Evolutionary conservation across 2,797 vertebrate species (phyloP).

Genomic region (Rhadinocentrus ornatus): DNA sequence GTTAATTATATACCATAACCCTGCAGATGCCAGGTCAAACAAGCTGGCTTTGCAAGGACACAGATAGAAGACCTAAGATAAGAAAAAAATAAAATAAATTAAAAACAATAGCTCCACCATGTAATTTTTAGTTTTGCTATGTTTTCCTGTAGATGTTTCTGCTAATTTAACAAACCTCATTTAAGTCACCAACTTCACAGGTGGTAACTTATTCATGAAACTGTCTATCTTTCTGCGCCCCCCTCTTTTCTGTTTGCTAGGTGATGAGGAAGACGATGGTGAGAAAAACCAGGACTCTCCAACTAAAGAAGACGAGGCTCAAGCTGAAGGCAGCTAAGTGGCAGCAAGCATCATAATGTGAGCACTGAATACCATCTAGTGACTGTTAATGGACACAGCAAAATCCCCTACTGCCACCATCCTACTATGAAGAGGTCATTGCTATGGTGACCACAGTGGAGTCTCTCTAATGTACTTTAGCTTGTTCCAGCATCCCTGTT

Average conservation of each 20-base stretch:
- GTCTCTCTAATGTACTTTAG: conserved; percentile 20
- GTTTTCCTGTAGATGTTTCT: neutral
- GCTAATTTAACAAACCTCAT: conserved; percentile 25
- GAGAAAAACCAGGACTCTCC: conserved; percentile 51
- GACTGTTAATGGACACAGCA: conserved; percentile 22
- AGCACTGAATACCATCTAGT: conserved; percentile 23
- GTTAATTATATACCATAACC: neutral
- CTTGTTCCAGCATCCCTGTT: conserved; percentile 29
- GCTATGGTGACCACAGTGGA: conserved; percentile 25
- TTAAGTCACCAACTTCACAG: conserved; percentile 12
- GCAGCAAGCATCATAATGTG: conserved; percentile 2
- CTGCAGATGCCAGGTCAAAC: neutral
- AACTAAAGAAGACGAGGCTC: conserved; percentile 60
- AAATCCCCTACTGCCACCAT: conserved; percentile 29
- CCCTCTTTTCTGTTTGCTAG: conserved; percentile 35
- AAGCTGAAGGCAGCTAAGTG: conserved; percentile 57
- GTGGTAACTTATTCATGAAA: conserved; percentile 29
- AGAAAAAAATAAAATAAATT: no score
- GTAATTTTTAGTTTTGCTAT: no score
- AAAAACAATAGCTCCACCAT: no score
- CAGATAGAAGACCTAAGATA: neutral
- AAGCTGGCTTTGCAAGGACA: neutral
- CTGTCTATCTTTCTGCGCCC: neutral
- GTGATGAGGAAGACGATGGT: conserved; percentile 53
- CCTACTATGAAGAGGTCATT: conserved; percentile 15